Percentiles rank a stretch among this genome's conserved stretches.
phyloP scores from a whole-genome alignment of 1,140 invertebrate species.

The Euwallacea fornicatus region DNA sequence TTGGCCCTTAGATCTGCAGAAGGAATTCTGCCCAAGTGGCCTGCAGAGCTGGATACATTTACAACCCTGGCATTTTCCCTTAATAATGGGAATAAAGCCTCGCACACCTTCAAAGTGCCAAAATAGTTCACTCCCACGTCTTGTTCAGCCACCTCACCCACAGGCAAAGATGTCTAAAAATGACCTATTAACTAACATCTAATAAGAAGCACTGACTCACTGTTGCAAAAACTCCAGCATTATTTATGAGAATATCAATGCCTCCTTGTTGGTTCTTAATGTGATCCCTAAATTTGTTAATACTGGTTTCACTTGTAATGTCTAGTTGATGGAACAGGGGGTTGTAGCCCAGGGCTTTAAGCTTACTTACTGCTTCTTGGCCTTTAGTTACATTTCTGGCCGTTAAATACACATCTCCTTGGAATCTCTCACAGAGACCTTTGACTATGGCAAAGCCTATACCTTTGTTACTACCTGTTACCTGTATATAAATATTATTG shows the following conservation, averaged over 20 bases:
- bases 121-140: constrained; percentile 73
- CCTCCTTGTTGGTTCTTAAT: constrained; percentile 69
- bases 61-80: constrained; percentile 69
- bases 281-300: constrained; percentile 58
- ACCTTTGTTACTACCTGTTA: constrained; percentile 78
- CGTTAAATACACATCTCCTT: constrained; percentile 63
- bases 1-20: constrained; percentile 57
- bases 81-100: constrained; percentile 70
- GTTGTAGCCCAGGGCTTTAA: constrained; percentile 58
- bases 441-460: constrained; percentile 73
- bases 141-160: constrained; percentile 67
- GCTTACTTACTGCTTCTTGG: constrained; percentile 56
- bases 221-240: constrained; percentile 58
- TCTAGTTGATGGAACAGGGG: constrained; percentile 66
- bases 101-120: constrained; percentile 63
- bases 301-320: constrained; percentile 59
- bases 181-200: not conserved
- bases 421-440: constrained; percentile 61
- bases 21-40: constrained; percentile 62
- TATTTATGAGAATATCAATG: constrained; percentile 81
- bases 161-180: constrained; percentile 43
- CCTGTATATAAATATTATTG: constrained; percentile 44
- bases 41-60: constrained; percentile 71
- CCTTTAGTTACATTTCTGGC: constrained; percentile 60
- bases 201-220: not conserved